These are phyloP conservation scores for Abscondita cerata DNA, from an alignment of 2,888 invertebrate genomes.

Conservation along the genomic window DNA sequence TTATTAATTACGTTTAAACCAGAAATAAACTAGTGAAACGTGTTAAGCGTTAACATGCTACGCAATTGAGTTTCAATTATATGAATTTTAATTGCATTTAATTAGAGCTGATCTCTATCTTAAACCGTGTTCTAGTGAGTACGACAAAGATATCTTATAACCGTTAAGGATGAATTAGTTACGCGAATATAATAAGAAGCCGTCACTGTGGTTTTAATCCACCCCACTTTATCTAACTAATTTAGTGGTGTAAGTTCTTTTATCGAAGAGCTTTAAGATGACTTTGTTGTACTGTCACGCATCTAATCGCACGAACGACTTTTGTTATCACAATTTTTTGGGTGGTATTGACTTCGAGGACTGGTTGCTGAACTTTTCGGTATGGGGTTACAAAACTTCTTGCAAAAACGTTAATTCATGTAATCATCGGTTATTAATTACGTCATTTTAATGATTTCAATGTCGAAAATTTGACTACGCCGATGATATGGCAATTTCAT, in stretches of 20 bases:
- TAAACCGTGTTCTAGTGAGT: constrained; percentile 19
- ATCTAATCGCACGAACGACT: constrained; percentile 21
- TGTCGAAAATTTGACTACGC: not conserved
- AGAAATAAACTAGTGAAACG: constrained; percentile 25
- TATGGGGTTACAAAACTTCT: too few species aligned
- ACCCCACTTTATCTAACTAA: constrained; percentile 34
- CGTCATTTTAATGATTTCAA: not conserved
- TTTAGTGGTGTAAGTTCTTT: constrained; percentile 31
- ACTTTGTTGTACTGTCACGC: constrained; percentile 22
- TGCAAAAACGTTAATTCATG: too few species aligned
- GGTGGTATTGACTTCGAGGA: constrained; percentile 27
- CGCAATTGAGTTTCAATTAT: constrained; percentile 33
- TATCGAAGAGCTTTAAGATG: constrained; percentile 23
- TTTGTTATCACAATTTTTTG: constrained; percentile 20
- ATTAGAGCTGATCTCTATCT: constrained; percentile 30
- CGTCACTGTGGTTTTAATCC: constrained; percentile 32
- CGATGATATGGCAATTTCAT: too few species aligned
- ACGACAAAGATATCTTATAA: constrained; percentile 17
- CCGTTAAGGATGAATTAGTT: constrained; percentile 21
- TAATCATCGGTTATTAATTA: not conserved
- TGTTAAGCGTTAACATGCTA: constrained; percentile 29
- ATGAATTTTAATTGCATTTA: constrained; percentile 34
- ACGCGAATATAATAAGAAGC: constrained; percentile 21
- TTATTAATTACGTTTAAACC: constrained; percentile 31
- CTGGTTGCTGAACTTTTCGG: too few species aligned